Evolutionary conservation across 2,113 vertebrate species (phyloP), one percentile per base, ranked within the genome.

Genomic region (Lates calcarifer): DNA sequence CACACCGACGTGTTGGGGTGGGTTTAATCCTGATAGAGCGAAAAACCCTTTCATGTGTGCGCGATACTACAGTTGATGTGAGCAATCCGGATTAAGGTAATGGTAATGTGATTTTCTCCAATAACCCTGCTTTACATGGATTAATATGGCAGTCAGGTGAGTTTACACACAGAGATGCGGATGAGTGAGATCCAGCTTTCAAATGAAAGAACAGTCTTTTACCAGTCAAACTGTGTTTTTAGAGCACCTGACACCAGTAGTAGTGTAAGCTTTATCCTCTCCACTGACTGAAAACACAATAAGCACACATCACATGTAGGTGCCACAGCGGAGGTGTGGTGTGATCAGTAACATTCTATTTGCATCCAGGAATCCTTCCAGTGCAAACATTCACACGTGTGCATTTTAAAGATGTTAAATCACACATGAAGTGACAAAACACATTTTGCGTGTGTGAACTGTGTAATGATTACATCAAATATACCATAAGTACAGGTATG

Each of bases 31-130:
- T 51, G 14, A 57, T n/a, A 64, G 62, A 53, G 60, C 31, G 22
- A 68, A 37, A 53, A 5, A 75, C 74, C 69, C 39, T 83, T 74
- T 76, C 43, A 72, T 63, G 68, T 20, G 4, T 58, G 24, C 39
- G 64, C 31, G 78, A 84, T 67, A 47, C 64, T 85, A 35, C 29
- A 65, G 62, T 41, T 69, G 37, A 71, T 85, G 66, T 80, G 68
- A 86, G 84, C 75, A 90, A 57, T n/a, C 67, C 12, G 68, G 82
- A 88, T 91, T 88, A 84, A 85, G 70, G 66, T 80, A 78, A 81
- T 70, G 31, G 61, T 90, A 80, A 91, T 86, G 61, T 49, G 73
- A 90, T 90, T 90, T 88, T 72, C 80, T 82, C 26, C 71, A 71
- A 37, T 79, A 78, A 85, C 45, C 56, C 11, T n/a, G 78, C 13